A percentile compares a stretch with the other conserved stretches of the same genome.
Conservation (phyloP, 2,888 invertebrate species). For the Baronia brevicornis region DNA sequence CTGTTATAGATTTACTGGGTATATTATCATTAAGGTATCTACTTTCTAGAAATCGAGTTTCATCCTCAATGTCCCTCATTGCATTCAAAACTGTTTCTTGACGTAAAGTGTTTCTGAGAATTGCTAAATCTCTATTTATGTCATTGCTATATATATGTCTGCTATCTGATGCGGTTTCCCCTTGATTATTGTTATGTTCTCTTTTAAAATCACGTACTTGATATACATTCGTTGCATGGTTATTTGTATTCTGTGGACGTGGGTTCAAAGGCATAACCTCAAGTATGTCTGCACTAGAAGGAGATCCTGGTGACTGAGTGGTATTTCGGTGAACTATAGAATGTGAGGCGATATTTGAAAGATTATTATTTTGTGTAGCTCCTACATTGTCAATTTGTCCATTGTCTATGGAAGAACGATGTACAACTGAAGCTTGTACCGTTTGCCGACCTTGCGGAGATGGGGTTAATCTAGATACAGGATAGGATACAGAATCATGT, state of each 20-base stretch:
- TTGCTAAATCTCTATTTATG: constrained; percentile 57
- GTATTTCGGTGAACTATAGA: constrained; percentile 31
- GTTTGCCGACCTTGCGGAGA: constrained; percentile 56
- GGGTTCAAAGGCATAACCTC: constrained; percentile 73
- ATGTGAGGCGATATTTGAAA: constrained; percentile 32
- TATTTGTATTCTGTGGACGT: constrained; percentile 43
- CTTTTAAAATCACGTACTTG: constrained; percentile 73
- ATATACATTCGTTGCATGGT: constrained; percentile 72
- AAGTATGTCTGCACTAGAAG: constrained; percentile 72
- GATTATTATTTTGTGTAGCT: constrained; percentile 36
- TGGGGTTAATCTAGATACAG: constrained; percentile 52
- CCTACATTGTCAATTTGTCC: constrained; percentile 44
- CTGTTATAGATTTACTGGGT: constrained; percentile 19
- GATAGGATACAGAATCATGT: constrained; percentile 52
- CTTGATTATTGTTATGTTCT: constrained; percentile 69
- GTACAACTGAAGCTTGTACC: constrained; percentile 58
- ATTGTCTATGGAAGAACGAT: constrained; percentile 62
- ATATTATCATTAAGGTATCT: constrained; percentile 45
- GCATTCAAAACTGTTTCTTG: constrained; percentile 52
- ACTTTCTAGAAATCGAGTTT: constrained; percentile 49
- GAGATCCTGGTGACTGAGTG: constrained; percentile 61
- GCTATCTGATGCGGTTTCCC: constrained; percentile 33
- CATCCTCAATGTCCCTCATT: constrained; percentile 60
- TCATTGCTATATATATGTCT: constrained; percentile 63
- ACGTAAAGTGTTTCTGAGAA: constrained; percentile 49